A percentile compares a stretch with the other conserved stretches of the same genome.
Evolutionary conservation across 1,140 invertebrate species (phyloP).

Genomic region (Drosophila azteca): DNA sequence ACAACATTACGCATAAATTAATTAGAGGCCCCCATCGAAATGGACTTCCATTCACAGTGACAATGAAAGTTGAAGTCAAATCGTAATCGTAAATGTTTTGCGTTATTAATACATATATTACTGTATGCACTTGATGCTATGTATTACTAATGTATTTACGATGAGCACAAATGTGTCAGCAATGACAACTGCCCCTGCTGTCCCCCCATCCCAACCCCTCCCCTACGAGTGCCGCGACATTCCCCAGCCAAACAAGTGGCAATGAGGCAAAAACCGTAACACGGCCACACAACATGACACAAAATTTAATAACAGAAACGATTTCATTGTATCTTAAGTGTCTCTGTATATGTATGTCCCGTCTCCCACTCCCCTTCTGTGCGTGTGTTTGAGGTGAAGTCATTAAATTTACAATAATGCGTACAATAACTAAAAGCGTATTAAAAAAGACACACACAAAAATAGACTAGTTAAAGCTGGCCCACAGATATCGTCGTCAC

Average conservation of each 20-base stretch:
- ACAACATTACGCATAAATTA: constrained; percentile 70
- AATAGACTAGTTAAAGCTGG: constrained; percentile 31
- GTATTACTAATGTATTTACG: constrained; percentile 77
- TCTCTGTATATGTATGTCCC: background rate
- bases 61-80: constrained; percentile 52
- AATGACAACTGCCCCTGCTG: constrained; percentile 39
- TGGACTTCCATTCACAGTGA: constrained; percentile 31
- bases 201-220: background rate
- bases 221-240: background rate
- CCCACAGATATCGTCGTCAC: constrained; percentile 35
- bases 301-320: constrained; percentile 57
- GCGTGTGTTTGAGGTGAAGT: constrained; percentile 56
- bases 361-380: constrained; percentile 1
- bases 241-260: constrained; percentile 50
- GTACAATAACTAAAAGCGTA: constrained; percentile 74
- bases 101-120: constrained; percentile 58
- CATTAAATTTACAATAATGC: constrained; percentile 81
- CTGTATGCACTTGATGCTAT: constrained; percentile 56
- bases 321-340: constrained; percentile 60
- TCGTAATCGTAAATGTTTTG: constrained; percentile 77
- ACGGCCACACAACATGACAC: constrained; percentile 77
- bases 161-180: constrained; percentile 74
- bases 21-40: constrained; percentile 33
- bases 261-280: constrained; percentile 77
- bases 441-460: constrained; percentile 37